phyloP scores from a whole-genome alignment of 1,140 invertebrate genomes.

The Brachionus angularis region DNA sequence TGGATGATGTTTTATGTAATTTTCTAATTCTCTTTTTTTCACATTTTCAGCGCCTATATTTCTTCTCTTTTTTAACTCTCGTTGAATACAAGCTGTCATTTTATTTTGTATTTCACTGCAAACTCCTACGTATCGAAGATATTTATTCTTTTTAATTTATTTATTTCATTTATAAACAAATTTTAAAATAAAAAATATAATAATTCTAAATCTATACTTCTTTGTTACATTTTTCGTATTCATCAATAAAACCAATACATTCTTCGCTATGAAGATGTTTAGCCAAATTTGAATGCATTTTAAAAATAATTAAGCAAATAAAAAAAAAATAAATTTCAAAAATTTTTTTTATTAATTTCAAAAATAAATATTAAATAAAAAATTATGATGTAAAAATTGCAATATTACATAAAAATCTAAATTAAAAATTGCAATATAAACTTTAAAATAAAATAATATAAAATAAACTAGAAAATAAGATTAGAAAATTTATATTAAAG shows the following conservation, averaged over 20 bases:
- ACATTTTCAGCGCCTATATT: slow-evolving; percentile 30
- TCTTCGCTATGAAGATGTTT: slow-evolving; percentile 35
- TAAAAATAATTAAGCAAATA: too few relatives aligned
- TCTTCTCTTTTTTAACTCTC: slow-evolving; percentile 19
- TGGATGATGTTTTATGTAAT: slow-evolving; percentile 32
- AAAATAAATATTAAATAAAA: neutral
- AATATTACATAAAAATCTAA: too few relatives aligned
- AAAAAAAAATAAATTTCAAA: neutral
- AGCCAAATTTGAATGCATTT: slow-evolving; percentile 36
- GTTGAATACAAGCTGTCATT: slow-evolving; percentile 39
- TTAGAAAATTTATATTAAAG: too few relatives aligned
- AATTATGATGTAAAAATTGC: too few relatives aligned
- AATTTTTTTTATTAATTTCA: slow-evolving; percentile 9
- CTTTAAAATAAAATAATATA: too few relatives aligned
- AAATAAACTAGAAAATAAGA: too few relatives aligned
- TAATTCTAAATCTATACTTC: neutral
- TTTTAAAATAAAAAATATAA: neutral
- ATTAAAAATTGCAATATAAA: too few relatives aligned
- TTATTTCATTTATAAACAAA: neutral
- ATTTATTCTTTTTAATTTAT: slow-evolving; percentile 35
- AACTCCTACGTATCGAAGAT: neutral
- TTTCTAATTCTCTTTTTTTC: slow-evolving; percentile 28
- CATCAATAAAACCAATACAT: slow-evolving; percentile 35
- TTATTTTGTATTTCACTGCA: slow-evolving; percentile 31
- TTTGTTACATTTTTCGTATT: slow-evolving; percentile 31